Conservation (phyloP, 2,113 vertebrate genomes). For the Cryptotis parvus region DNA sequence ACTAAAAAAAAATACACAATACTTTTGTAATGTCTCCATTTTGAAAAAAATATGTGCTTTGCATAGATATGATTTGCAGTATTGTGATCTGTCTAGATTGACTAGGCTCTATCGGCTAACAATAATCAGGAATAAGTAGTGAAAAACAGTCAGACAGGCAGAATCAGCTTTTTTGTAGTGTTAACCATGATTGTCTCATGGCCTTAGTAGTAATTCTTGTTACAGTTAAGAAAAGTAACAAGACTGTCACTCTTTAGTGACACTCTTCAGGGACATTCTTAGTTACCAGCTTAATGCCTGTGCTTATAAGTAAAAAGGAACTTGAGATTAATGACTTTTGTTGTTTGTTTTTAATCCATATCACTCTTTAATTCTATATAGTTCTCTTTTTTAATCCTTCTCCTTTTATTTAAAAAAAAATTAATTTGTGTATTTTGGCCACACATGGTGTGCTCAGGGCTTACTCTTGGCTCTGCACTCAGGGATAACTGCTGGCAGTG, state of each 20-base stretch:
- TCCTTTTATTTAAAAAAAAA: too few species aligned
- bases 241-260: too few species aligned
- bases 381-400: too few species aligned
- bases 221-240: too few species aligned
- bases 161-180: not conserved
- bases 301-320: slow-evolving; percentile 17
- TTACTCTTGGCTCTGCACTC: too few species aligned
- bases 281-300: not conserved
- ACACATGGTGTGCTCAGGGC: too few species aligned
- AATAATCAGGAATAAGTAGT: slow-evolving; percentile 23
- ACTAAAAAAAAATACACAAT: too few species aligned
- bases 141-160: not conserved
- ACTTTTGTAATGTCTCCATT: not conserved
- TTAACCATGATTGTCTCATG: not conserved
- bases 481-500: too few species aligned
- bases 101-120: not conserved
- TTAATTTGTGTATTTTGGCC: too few species aligned
- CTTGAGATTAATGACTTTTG: not conserved
- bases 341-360: not conserved
- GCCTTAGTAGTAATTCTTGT: not conserved
- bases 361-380: too few species aligned
- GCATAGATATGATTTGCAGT: not conserved
- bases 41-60: slow-evolving; percentile 39
- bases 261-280: not conserved
- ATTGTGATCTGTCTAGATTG: not conserved